Evolutionary conservation across 2,113 vertebrate genomes (phyloP).

Genomic region (Cryptomyrus ogoouensis): DNA sequence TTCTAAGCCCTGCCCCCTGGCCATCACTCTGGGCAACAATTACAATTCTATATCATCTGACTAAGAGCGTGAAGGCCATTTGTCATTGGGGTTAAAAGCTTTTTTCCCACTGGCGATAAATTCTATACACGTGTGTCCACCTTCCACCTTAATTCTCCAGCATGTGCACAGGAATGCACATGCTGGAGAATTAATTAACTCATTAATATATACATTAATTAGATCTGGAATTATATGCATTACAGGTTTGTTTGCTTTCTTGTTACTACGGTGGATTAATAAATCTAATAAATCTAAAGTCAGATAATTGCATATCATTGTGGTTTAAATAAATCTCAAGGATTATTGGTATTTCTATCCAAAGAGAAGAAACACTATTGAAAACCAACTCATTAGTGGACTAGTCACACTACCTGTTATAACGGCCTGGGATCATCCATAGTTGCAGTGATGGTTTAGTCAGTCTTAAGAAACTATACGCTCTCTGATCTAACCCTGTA

Average conservation of each 20-base stretch:
- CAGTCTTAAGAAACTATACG: neutral
- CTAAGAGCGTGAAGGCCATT: neutral
- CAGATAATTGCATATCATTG: neutral
- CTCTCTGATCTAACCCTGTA: neutral
- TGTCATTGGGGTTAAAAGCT: neutral
- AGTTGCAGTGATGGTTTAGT: neutral
- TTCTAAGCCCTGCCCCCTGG: neutral
- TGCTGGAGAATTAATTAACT: neutral
- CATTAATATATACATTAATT: neutral
- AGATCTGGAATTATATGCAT: neutral
- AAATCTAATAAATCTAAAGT: neutral
- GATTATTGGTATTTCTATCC: neutral
- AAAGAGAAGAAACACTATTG: neutral
- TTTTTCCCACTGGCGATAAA: neutral
- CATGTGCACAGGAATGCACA: neutral
- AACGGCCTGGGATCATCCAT: neutral
- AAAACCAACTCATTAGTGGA: neutral
- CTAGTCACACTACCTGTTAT: neutral
- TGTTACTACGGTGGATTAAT: neutral
- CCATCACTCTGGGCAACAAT: neutral
- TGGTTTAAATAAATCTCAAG: neutral
- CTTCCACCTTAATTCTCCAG: neutral
- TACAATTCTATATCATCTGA: neutral
- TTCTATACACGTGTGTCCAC: neutral
- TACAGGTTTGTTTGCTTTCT: neutral